A percentile compares a stretch with the other conserved stretches of the same genome.
These are phyloP conservation scores for Furcifer pardalis DNA, from an alignment of 2,797 vertebrate genomes.

Conservation along the genomic window DNA sequence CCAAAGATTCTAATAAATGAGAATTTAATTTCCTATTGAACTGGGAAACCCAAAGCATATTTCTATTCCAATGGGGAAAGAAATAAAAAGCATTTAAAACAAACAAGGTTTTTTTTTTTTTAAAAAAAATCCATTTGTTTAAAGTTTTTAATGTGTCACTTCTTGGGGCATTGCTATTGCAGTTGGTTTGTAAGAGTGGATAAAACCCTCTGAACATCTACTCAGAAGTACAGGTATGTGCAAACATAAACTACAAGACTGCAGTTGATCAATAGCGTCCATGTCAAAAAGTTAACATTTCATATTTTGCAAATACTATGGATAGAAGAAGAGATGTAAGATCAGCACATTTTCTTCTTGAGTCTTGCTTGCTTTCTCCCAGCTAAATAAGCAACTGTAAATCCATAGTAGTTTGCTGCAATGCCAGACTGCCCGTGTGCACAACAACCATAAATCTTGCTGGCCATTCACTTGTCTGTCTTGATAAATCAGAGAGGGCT, in stretches of 20 bases:
- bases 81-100: background rate
- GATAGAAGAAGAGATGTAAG: background rate
- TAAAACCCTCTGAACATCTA: no score
- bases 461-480: constrained; percentile 29
- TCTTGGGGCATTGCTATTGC: background rate
- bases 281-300: background rate
- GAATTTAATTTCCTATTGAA: background rate
- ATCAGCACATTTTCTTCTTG: background rate
- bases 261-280: background rate
- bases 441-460: constrained; percentile 30
- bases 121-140: background rate
- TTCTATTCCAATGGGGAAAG: background rate
- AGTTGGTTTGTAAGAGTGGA: no score
- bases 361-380: background rate
- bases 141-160: background rate
- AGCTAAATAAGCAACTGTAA: constrained; percentile 33
- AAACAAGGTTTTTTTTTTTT: background rate
- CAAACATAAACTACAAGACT: background rate
- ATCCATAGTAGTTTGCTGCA: constrained; percentile 17
- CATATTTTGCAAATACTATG: background rate
- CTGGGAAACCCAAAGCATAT: background rate
- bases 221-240: no score
- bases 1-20: background rate
- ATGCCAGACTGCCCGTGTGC: background rate
- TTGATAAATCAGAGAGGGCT: constrained; percentile 33